A percentile compares a stretch with the other conserved stretches of the same genome.
Conservation (phyloP, 2,888 invertebrate species). For the Agonopterix alstromeriana region DNA sequence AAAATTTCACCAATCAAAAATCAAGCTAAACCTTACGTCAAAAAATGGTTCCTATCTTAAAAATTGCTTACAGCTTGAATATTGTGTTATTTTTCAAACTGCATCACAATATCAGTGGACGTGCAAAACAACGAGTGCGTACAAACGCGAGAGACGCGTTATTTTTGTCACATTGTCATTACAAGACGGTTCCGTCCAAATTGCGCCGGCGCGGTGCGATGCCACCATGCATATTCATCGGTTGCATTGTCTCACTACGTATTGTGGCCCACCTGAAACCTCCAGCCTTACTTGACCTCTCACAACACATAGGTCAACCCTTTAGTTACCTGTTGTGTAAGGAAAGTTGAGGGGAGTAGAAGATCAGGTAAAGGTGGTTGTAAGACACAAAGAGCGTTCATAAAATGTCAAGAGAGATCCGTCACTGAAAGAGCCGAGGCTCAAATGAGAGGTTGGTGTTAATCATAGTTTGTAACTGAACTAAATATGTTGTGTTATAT, state of each 20-base stretch:
- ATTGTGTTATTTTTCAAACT: too few relatives aligned
- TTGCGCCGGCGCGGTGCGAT: conserved; percentile 56
- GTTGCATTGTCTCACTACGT: conserved; percentile 56
- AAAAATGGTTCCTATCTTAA: too few relatives aligned
- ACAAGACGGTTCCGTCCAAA: conserved; percentile 63
- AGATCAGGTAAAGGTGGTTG: conserved; percentile 24
- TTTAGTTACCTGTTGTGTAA: background rate
- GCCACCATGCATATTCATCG: conserved; percentile 70
- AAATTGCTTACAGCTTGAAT: too few relatives aligned
- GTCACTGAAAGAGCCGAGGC: conserved; percentile 35
- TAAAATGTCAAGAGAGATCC: conserved; percentile 53
- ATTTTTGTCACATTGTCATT: conserved; percentile 72
- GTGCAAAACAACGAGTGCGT: background rate
- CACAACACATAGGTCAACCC: conserved; percentile 4
- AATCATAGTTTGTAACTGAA: conserved; percentile 5
- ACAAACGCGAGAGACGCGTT: conserved; percentile 30
- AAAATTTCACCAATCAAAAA: too few relatives aligned
- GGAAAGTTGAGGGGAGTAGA: conserved; percentile 4
- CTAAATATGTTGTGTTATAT: too few relatives aligned
- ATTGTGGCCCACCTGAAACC: conserved; percentile 47
- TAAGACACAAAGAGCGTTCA: conserved; percentile 45
- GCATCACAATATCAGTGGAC: background rate
- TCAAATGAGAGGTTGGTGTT: conserved; percentile 24
- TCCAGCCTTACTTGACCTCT: conserved; percentile 31
- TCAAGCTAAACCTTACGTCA: too few relatives aligned